Evolutionary conservation across 2,888 invertebrate species (phyloP), one percentile per base, ranked within the genome.

Genomic region (Nomada hirtipes): DNA sequence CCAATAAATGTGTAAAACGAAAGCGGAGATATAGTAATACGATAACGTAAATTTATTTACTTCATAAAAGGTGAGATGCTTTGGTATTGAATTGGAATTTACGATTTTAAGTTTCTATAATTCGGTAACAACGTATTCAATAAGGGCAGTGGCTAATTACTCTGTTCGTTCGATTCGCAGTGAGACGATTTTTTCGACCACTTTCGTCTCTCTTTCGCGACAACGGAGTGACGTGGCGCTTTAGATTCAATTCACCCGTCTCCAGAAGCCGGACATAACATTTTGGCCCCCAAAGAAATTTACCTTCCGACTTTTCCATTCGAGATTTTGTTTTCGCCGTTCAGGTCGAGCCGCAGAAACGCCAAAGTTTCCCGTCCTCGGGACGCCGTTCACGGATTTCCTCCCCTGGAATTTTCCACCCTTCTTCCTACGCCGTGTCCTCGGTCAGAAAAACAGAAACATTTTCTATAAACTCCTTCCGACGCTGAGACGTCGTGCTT

Each of bases 161-260:
- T 42, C 36, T 20, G 29, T 55, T 15, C 42, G 50, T 42, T 20
- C 13, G 1, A 36, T 20, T n/a, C 42, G 9, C 29, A n/a, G 13
- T 11, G 52, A 50, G 55, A 18, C 61, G 57, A 65, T 70, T 52
- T 42, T 61, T 57, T 36, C 61, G 20, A 76, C 70, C 53, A 68
- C 72, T 63, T 68, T 20, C 53, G 61, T 64, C 53, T 29, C 23
- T 20, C 23, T 65, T 18, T 44, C 57, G 44, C 29, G 64, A 18
- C 82, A 59, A 70, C 36, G 81, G 76, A 78, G 82, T 77, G 80
- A 85, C 82, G 76, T 67, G 75, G 76, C 84, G 71, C 84, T 86
- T 83, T 76, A 59, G 78, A 90, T 88, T 86, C 87, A 88, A 89
- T 89, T 86, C 85, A 84, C 85, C 79, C 82, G 80, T 77, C 80